phyloP scores from a whole-genome alignment of 2,888 invertebrate species.

The Adineta ricciae region DNA sequence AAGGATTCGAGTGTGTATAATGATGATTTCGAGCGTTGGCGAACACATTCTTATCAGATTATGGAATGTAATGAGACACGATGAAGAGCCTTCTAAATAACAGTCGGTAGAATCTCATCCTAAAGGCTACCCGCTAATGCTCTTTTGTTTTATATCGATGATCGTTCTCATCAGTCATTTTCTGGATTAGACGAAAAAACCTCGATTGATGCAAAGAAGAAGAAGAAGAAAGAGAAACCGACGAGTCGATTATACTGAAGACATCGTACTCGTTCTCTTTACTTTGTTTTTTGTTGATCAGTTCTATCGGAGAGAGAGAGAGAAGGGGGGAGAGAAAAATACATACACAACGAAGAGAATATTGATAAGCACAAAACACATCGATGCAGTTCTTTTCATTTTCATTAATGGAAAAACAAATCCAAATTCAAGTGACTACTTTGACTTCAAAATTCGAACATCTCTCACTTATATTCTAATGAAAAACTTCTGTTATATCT shows the following conservation, averaged over 20 bases:
- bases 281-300: neutral
- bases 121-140: neutral
- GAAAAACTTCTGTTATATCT: neutral
- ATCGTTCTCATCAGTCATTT: neutral
- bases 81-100: neutral
- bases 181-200: neutral
- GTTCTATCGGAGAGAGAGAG: neutral
- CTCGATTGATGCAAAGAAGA: neutral
- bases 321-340: no score
- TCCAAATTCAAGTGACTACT: neutral
- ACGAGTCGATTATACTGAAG: no score
- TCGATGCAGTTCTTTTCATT: neutral
- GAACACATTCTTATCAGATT: neutral
- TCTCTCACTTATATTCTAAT: neutral
- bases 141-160: neutral
- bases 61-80: neutral
- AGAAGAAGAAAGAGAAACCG: neutral
- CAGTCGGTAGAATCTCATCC: neutral
- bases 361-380: neutral
- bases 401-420: neutral
- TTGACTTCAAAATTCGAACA: neutral
- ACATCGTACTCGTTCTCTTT: neutral
- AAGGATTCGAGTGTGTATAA: neutral
- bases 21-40: neutral
- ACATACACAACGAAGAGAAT: neutral